These are phyloP conservation scores for Caranx melampygus DNA, from an alignment of 2,113 vertebrate species.

Conservation along the genomic window DNA sequence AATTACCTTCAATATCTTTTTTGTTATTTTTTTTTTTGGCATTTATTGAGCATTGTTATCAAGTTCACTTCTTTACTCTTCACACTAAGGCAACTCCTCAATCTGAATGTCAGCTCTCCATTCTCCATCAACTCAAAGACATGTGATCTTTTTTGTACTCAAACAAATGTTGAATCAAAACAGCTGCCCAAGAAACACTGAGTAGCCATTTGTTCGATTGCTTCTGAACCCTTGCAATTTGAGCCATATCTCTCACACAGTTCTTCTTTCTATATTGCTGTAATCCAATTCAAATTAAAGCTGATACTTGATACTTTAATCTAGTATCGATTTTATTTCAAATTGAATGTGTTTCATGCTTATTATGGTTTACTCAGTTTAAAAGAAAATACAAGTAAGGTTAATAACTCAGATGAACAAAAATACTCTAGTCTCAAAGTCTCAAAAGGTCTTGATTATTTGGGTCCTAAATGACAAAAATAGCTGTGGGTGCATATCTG, in stretches of 20 bases:
- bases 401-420: constrained; percentile 7
- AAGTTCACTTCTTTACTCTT: not conserved
- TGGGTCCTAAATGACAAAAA: constrained; percentile 18
- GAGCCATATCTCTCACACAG: not conserved
- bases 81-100: not conserved
- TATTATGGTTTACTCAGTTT: constrained; percentile 6
- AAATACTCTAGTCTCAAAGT: constrained; percentile 12
- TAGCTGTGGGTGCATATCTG: constrained; percentile 18
- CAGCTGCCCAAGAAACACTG: not conserved
- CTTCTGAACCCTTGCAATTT: not conserved
- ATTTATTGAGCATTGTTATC: not conserved
- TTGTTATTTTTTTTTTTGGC: not conserved
- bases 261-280: not conserved
- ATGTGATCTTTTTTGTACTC: not conserved
- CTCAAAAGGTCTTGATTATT: constrained; percentile 13
- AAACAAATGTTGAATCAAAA: not conserved
- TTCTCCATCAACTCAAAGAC: not conserved
- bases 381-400: not conserved
- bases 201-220: not conserved
- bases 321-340: not conserved
- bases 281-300: not conserved
- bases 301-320: not conserved
- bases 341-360: not conserved
- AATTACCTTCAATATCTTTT: not conserved
- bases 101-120: not conserved